phyloP scores from a whole-genome alignment of 2,888 invertebrate genomes.

The Dione vanillae region DNA sequence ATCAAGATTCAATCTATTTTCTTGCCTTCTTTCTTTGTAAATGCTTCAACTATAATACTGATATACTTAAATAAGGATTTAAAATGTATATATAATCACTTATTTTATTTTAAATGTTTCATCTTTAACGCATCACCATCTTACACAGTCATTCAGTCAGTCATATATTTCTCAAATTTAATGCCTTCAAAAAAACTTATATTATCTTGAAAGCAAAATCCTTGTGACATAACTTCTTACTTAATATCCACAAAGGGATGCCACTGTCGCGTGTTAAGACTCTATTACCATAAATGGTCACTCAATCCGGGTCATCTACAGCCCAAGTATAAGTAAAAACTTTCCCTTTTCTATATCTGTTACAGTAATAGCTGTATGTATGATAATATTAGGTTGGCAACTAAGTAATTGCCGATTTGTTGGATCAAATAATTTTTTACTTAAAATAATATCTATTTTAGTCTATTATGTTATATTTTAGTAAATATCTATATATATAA shows the following conservation, averaged over 20 bases:
- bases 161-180: not conserved
- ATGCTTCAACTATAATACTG: too few relatives aligned
- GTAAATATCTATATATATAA: too few relatives aligned
- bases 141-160: too few relatives aligned
- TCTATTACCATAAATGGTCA: constrained; percentile 21
- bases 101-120: too few relatives aligned
- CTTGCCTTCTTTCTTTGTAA: not conserved
- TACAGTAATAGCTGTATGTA: not conserved
- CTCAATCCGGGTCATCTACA: constrained; percentile 20
- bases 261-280: constrained; percentile 9
- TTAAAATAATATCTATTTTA: not conserved
- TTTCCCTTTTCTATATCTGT: not conserved
- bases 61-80: too few relatives aligned
- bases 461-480: too few relatives aligned
- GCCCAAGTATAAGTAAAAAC: constrained; percentile 1
- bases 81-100: too few relatives aligned
- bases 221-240: not conserved
- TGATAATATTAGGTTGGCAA: not conserved
- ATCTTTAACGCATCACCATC: too few relatives aligned
- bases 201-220: not conserved
- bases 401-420: too few relatives aligned
- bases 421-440: not conserved
- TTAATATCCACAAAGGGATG: constrained; percentile 8
- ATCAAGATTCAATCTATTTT: not conserved
- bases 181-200: not conserved